Evolutionary conservation across 2,888 invertebrate species (phyloP).

Genomic region (Choreutis nemorana): DNA sequence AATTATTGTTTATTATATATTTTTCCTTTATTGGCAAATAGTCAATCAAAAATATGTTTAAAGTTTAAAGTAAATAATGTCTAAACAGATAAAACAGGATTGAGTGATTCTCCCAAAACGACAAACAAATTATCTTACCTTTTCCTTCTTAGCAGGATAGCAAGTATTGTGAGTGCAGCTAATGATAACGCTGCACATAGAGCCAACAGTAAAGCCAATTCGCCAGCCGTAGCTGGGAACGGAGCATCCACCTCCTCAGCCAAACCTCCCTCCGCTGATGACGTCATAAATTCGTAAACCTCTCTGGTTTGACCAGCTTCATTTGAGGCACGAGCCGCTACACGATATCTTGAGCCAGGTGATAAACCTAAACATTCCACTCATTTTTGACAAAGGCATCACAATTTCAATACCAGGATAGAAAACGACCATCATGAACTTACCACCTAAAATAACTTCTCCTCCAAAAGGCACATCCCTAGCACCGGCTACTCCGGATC

Average conservation of each 20-base stretch:
- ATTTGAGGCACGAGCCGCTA: conserved; percentile 67
- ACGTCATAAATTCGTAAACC: conserved; percentile 68
- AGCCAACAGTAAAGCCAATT: conserved; percentile 50
- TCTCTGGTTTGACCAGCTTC: conserved; percentile 70
- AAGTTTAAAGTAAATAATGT: too few species aligned
- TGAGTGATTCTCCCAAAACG: too few species aligned
- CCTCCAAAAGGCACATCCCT: conserved; percentile 54
- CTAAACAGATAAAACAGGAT: too few species aligned
- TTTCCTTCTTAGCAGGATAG: conserved; percentile 64
- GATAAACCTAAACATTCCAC: conserved; percentile 31
- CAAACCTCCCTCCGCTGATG: conserved; percentile 59
- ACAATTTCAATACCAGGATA: too few species aligned
- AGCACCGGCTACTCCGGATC: conserved; percentile 53
- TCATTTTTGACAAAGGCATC: too few species aligned
- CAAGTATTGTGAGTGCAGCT: conserved; percentile 63
- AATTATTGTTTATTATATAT: too few species aligned
- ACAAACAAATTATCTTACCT: conserved; percentile 25
- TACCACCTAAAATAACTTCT: conserved; percentile 53
- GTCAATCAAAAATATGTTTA: too few species aligned
- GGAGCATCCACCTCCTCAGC: conserved; percentile 55
- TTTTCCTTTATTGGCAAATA: too few species aligned
- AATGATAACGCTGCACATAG: conserved; percentile 65
- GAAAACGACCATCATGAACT: conserved; percentile 10
- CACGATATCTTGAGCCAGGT: conserved; percentile 68
- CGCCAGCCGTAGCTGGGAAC: conserved; percentile 54